Conservation (phyloP, 2,888 invertebrate species). For the Dolichopus griseipennis region DNA sequence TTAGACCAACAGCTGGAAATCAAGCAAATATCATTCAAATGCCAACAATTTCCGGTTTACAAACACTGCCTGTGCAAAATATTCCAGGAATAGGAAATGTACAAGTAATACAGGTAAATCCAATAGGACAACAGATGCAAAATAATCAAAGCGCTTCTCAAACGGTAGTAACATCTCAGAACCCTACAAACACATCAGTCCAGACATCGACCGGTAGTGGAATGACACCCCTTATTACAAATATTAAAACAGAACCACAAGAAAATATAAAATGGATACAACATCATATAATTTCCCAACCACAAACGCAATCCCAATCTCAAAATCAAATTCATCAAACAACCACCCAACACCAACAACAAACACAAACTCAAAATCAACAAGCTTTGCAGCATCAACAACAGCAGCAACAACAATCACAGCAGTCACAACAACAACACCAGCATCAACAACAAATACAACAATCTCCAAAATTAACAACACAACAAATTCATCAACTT, state of each 20-base stretch:
- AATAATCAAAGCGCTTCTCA: slow-evolving; percentile 28
- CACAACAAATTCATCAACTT: slow-evolving; percentile 14
- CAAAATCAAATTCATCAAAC: slow-evolving; percentile 33
- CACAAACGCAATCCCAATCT: slow-evolving; percentile 21
- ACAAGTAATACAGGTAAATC: slow-evolving; percentile 44
- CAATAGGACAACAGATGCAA: slow-evolving; percentile 14
- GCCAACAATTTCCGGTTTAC: slow-evolving; percentile 43
- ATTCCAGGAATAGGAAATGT: slow-evolving; percentile 73
- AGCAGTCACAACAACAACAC: slow-evolving; percentile 27
- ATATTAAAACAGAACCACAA: slow-evolving; percentile 39
- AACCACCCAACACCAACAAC: slow-evolving; percentile 29
- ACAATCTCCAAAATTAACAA: slow-evolving; percentile 18
- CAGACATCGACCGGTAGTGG: slow-evolving; percentile 25
- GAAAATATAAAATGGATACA: slow-evolving; percentile 25
- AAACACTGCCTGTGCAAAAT: slow-evolving; percentile 65
- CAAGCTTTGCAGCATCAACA: slow-evolving; percentile 26
- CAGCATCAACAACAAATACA: slow-evolving; percentile 23
- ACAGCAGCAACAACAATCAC: slow-evolving; percentile 25
- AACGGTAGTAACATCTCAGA: slow-evolving; percentile 28
- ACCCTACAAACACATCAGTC: slow-evolving; percentile 25
- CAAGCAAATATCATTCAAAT: slow-evolving; percentile 34
- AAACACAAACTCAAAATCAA: slow-evolving; percentile 34
- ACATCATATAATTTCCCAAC: neutral
- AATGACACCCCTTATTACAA: slow-evolving; percentile 25
- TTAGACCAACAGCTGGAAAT: slow-evolving; percentile 30